Percentiles rank a stretch among this genome's conserved stretches.
Conservation (phyloP, 2,888 invertebrate genomes). For the Rambutsinella grinnellia region DNA sequence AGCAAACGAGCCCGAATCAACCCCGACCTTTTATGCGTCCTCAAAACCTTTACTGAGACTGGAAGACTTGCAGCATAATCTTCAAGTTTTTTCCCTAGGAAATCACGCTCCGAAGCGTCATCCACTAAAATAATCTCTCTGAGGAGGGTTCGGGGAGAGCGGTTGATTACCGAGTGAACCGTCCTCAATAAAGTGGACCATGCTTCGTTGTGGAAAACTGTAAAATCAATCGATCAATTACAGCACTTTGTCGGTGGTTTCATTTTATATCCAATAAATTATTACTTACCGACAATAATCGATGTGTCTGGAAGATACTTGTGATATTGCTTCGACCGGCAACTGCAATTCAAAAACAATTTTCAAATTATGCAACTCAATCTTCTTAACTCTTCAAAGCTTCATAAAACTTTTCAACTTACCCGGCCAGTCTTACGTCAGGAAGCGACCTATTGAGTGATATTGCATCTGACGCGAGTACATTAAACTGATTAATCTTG, state of each 20-base stretch:
- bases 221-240: too few species aligned
- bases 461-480: constrained; percentile 97
- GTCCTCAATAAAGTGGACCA: constrained; percentile 92
- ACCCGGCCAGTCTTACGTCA: constrained; percentile 94
- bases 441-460: constrained; percentile 94
- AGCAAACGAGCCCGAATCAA: constrained; percentile 94
- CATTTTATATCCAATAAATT: too few species aligned
- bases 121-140: constrained; percentile 90
- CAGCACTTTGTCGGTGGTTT: too few species aligned
- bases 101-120: constrained; percentile 94
- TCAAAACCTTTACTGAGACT: constrained; percentile 86
- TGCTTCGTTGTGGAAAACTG: constrained; percentile 94
- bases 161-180: constrained; percentile 70
- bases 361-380: neutral
- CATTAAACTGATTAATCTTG: constrained; percentile 98
- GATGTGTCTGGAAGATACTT: constrained; percentile 90
- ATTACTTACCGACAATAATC: constrained; percentile 97
- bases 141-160: constrained; percentile 85
- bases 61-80: constrained; percentile 88
- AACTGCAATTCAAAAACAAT: constrained; percentile 71
- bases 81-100: constrained; percentile 89
- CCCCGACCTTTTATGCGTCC: constrained; percentile 94
- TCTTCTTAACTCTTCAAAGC: neutral
- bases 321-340: constrained; percentile 84
- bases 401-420: constrained; percentile 69